These are phyloP conservation scores for Silurus meridionalis DNA, from an alignment of 2,113 vertebrate species.

Conservation along the genomic window DNA sequence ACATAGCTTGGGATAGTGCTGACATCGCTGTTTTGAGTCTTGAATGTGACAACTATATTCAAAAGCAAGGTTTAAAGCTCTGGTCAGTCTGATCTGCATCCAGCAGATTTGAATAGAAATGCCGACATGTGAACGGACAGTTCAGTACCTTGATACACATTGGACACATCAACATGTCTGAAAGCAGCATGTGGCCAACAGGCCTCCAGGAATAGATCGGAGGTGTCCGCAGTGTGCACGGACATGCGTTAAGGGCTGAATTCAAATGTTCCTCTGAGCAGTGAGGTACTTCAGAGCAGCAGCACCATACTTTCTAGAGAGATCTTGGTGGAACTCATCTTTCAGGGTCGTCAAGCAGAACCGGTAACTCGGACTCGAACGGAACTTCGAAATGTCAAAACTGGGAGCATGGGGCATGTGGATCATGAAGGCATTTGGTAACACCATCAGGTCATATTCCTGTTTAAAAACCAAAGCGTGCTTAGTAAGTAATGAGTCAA, in stretches of 20 bases:
- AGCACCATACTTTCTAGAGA: conserved; percentile 88
- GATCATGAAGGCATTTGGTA: conserved; percentile 95
- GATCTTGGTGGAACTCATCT: conserved; percentile 95
- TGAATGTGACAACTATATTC: conserved; percentile 27
- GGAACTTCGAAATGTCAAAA: conserved; percentile 94
- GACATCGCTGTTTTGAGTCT: conserved; percentile 44
- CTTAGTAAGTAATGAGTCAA: background rate
- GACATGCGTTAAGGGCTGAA: background rate
- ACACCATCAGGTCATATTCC: conserved; percentile 90
- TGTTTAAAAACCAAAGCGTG: conserved; percentile 52
- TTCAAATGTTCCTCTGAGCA: conserved; percentile 80
- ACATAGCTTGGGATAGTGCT: conserved; percentile 18
- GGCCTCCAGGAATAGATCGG: conserved; percentile 28
- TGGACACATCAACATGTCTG: conserved; percentile 35
- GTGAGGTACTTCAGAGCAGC: conserved; percentile 96
- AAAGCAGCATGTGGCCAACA: conserved; percentile 44
- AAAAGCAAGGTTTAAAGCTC: conserved; percentile 47
- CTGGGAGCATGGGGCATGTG: conserved; percentile 96
- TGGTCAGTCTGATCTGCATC: conserved; percentile 25
- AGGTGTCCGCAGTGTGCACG: background rate
- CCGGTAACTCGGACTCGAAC: conserved; percentile 84
- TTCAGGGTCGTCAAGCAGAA: conserved; percentile 86
- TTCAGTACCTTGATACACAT: conserved; percentile 32
- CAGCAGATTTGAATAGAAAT: conserved; percentile 26
- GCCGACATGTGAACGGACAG: conserved; percentile 48